Evolutionary conservation across 2,888 invertebrate genomes (phyloP).

Genomic region (Hydrotaea cyrtoneurina): DNA sequence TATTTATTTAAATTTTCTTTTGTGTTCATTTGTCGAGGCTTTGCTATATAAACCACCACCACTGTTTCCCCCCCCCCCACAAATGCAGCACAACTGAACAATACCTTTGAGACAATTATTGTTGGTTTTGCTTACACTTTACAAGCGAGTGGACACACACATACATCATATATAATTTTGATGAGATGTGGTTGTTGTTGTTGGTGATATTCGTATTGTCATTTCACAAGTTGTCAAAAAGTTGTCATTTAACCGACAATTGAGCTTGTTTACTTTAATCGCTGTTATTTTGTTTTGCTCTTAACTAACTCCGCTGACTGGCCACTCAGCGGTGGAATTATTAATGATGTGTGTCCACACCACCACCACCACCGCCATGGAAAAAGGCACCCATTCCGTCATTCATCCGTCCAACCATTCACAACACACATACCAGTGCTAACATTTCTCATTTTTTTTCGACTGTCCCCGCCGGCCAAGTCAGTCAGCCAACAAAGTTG

Average conservation of each 20-base stretch:
- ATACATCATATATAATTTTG: conserved; percentile 16
- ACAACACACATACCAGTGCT: conserved; percentile 6
- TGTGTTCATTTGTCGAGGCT: background rate
- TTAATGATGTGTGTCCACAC: conserved; percentile 62
- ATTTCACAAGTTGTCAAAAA: conserved; percentile 78
- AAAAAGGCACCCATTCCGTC: conserved; percentile 47
- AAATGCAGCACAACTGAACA: background rate
- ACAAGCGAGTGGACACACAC: conserved; percentile 5
- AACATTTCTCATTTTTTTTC: background rate
- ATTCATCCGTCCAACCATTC: background rate
- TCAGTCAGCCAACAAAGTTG: conserved; percentile 16
- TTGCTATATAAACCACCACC: conserved; percentile 64
- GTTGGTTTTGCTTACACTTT: conserved; percentile 10
- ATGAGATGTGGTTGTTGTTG: conserved; percentile 28
- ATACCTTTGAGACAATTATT: conserved; percentile 23
- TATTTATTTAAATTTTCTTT: too few species aligned
- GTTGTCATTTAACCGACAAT: conserved; percentile 80
- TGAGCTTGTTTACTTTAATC: conserved; percentile 79
- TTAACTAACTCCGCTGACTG: conserved; percentile 65
- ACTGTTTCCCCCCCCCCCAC: background rate
- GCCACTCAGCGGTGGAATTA: conserved; percentile 47
- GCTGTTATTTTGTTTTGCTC: conserved; percentile 75
- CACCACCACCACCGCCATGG: conserved; percentile 34
- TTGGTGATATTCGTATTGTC: conserved; percentile 64
- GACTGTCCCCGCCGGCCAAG: background rate